These are phyloP conservation scores for Brevimyrus niger DNA, from an alignment of 2,113 vertebrate genomes.

Conservation along the genomic window DNA sequence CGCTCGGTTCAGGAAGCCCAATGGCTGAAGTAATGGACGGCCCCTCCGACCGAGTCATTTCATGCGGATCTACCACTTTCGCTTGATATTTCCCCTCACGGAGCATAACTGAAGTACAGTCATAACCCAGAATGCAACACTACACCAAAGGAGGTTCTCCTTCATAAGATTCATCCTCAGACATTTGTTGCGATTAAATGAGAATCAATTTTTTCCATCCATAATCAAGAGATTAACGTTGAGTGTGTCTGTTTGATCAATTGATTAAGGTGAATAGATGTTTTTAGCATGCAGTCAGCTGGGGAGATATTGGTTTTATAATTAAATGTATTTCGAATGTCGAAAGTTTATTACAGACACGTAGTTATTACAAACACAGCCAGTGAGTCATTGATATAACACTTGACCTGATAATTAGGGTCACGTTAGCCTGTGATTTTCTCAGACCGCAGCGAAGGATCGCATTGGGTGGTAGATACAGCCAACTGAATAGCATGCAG, in stretches of 20 bases:
- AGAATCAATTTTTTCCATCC: neutral
- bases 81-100: neutral
- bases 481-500: neutral
- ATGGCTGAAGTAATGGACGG: neutral
- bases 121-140: neutral
- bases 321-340: neutral
- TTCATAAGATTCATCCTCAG: neutral
- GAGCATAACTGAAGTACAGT: neutral
- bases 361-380: neutral
- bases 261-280: neutral
- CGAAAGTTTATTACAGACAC: neutral
- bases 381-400: neutral
- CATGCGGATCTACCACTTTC: neutral
- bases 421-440: neutral
- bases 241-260: neutral
- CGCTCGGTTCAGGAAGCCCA: neutral
- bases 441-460: neutral
- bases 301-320: neutral
- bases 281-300: neutral
- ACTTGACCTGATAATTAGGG: neutral
- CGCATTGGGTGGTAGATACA: neutral
- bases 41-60: neutral
- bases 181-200: neutral
- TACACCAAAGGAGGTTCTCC: neutral
- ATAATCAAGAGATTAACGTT: neutral